Percentiles rank a stretch among this genome's conserved stretches.
phyloP scores from a whole-genome alignment of 92 coral and sea anemone genomes.

The Anthopleura xanthogrammica region DNA sequence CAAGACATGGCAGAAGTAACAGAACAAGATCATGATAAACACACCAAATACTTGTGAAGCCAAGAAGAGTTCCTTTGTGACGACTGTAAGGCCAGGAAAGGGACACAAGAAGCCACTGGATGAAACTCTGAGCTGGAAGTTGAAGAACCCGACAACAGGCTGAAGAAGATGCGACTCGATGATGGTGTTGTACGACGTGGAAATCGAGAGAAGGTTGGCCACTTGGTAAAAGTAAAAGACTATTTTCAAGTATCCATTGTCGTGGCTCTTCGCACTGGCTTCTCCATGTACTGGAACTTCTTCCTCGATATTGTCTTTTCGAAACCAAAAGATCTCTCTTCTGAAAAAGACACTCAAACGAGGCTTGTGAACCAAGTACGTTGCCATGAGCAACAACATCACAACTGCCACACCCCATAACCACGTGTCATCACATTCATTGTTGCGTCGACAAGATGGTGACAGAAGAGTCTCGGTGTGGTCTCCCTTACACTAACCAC shows the following conservation, averaged over 20 bases:
- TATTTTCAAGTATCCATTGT: conserved; percentile 64
- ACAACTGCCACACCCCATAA: conserved; percentile 52
- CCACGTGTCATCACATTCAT: conserved; percentile 62
- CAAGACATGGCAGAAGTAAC: conserved; percentile 38
- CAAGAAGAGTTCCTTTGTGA: conserved; percentile 67
- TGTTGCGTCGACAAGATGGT: conserved; percentile 46
- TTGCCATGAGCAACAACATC: conserved; percentile 49
- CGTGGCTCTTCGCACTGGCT: background rate
- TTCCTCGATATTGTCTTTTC: background rate
- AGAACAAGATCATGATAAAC: conserved; percentile 24
- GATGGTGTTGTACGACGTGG: conserved; percentile 27
- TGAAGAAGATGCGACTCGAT: conserved; percentile 29
- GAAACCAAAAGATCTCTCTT: conserved; percentile 64
- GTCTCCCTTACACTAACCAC: conserved; percentile 61
- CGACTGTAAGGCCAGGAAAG: conserved; percentile 69
- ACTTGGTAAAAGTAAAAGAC: conserved; percentile 83
- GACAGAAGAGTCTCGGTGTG: conserved; percentile 74
- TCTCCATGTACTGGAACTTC: background rate
- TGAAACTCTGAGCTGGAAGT: conserved; percentile 51
- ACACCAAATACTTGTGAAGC: conserved; percentile 53
- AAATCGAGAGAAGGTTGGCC: conserved; percentile 53
- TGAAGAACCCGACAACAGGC: conserved; percentile 63
- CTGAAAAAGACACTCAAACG: conserved; percentile 46
- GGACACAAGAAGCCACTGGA: conserved; percentile 60
- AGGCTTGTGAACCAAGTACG: conserved; percentile 65